Evolutionary conservation across 1,140 invertebrate species (phyloP).

Genomic region (Metopolophium dirhodum): DNA sequence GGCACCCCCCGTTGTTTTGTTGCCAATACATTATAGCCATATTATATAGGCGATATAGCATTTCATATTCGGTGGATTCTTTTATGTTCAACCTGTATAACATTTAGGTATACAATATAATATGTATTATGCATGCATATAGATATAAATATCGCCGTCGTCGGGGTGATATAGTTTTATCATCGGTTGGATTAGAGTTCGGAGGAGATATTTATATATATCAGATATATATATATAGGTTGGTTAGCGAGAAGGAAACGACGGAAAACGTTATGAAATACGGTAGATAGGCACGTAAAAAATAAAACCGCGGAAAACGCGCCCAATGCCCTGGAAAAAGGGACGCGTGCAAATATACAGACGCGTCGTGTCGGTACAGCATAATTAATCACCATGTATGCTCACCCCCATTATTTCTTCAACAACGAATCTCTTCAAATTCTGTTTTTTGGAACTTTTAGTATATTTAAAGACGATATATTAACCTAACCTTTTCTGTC

Average conservation of each 20-base stretch:
- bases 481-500: too few relatives aligned
- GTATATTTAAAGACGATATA: too few relatives aligned
- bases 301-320: background rate
- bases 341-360: background rate
- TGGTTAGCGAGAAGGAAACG: background rate
- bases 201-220: background rate
- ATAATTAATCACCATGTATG: background rate
- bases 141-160: background rate
- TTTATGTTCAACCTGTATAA: constrained; percentile 11
- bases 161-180: background rate
- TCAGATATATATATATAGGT: background rate
- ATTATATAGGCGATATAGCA: too few relatives aligned
- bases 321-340: background rate
- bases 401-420: background rate
- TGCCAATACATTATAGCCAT: background rate
- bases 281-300: background rate
- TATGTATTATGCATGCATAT: background rate
- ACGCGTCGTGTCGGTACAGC: background rate
- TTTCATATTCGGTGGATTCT: background rate
- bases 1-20: background rate
- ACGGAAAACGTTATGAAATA: background rate
- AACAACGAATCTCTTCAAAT: too few relatives aligned
- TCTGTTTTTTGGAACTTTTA: too few relatives aligned
- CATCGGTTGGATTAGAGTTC: background rate
- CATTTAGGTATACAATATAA: background rate